Conservation (phyloP, 2,113 vertebrate species). For the Phaethornis superciliosus region DNA sequence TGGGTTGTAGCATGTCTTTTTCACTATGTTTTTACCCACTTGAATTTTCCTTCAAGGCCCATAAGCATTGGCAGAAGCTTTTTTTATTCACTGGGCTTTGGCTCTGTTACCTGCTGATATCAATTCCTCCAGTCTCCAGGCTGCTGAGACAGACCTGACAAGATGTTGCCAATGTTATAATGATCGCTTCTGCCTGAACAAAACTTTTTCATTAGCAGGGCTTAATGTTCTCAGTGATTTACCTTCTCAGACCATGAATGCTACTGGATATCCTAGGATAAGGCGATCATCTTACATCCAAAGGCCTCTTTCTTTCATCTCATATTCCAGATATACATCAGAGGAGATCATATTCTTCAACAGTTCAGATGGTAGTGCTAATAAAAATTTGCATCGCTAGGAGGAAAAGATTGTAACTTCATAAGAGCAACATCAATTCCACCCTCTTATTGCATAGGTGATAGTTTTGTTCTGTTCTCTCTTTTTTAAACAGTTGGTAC, state of each 20-base stretch:
- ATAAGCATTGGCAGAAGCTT: background rate
- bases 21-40: background rate
- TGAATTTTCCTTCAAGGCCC: conserved; percentile 1
- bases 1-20: background rate
- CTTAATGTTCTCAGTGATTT: conserved; percentile 19
- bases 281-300: conserved; percentile 34
- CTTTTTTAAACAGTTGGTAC: background rate
- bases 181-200: background rate
- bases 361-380: background rate
- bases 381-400: background rate
- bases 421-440: background rate
- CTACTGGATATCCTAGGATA: conserved; percentile 34
- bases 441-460: background rate
- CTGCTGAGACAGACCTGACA: background rate
- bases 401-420: background rate
- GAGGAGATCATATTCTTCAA: conserved; percentile 30
- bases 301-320: conserved; percentile 24
- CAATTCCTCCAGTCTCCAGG: conserved; percentile 5
- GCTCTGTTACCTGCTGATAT: background rate
- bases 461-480: background rate
- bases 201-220: background rate
- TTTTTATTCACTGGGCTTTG: background rate
- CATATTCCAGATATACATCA: conserved; percentile 24
- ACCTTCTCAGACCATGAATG: background rate
- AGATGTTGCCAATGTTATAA: background rate